phyloP scores from a whole-genome alignment of 2,113 vertebrate species.

The Suncus etruscus region DNA sequence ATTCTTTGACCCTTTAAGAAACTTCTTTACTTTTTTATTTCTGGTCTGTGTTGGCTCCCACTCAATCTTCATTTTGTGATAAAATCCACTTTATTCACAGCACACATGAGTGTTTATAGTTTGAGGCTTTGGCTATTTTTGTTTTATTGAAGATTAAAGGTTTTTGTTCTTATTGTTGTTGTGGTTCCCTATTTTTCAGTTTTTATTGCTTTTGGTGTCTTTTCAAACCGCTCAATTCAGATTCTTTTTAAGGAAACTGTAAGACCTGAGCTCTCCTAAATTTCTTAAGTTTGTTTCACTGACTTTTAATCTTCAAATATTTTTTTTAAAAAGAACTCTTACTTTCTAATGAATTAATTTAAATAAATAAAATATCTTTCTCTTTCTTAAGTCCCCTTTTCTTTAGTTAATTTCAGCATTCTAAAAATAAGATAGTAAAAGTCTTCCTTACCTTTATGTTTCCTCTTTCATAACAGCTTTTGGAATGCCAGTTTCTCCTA shows the following conservation, averaged over 20 bases:
- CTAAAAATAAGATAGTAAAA: neutral
- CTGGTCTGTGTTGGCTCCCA: neutral
- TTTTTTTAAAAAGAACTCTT: neutral
- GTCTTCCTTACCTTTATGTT: neutral
- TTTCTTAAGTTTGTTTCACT: conserved; percentile 33
- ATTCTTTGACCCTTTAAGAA: conserved; percentile 17
- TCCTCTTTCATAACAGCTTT: neutral
- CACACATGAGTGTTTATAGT: conserved; percentile 4
- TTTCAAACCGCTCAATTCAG: conserved; percentile 32
- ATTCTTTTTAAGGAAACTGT: conserved; percentile 30
- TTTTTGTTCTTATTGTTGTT: conserved; percentile 30
- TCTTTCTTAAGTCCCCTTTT: conserved; percentile 1
- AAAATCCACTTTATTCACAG: neutral
- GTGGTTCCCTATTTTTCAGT: conserved; percentile 14
- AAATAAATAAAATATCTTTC: conserved; percentile 32
- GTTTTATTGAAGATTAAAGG: conserved; percentile 34
- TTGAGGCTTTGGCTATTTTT: conserved; percentile 47
- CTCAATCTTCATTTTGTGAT: neutral
- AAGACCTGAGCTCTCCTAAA: neutral
- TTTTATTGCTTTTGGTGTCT: conserved; percentile 37
- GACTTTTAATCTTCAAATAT: conserved; percentile 42
- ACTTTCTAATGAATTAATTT: conserved; percentile 45
- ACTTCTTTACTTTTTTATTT: neutral
- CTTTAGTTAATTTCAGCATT: conserved; percentile 7
- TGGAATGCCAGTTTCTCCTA: neutral